Conservation (phyloP, 1,140 invertebrate species). For the Brachionus asplanchnoidis region DNA sequence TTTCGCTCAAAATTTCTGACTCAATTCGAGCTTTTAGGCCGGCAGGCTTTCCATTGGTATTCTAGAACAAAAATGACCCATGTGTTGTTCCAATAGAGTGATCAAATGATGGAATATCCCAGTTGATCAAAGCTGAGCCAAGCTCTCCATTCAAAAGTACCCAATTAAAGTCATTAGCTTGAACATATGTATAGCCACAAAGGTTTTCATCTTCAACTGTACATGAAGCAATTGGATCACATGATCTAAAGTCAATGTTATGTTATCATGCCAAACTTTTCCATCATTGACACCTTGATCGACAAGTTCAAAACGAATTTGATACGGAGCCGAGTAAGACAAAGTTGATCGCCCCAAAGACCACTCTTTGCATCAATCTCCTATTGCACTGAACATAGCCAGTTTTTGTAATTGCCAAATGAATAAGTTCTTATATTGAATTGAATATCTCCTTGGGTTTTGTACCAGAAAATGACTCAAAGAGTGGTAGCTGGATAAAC, state of each 20-base stretch:
- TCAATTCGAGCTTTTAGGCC: conserved; percentile 22
- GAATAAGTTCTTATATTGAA: conserved; percentile 25
- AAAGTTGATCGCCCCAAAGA: neutral
- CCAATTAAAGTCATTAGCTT: conserved; percentile 37
- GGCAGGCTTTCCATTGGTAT: neutral
- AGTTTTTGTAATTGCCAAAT: conserved; percentile 5
- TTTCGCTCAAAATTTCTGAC: conserved; percentile 1
- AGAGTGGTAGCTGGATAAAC: neutral
- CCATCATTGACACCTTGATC: neutral
- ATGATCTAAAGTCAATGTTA: neutral
- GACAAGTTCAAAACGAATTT: conserved; percentile 35
- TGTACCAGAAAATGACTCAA: conserved; percentile 8
- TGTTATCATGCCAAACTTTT: conserved; percentile 10
- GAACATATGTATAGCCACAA: neutral
- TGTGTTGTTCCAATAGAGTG: neutral
- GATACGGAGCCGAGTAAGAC: neutral
- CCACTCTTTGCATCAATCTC: neutral
- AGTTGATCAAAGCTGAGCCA: neutral
- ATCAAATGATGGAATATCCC: conserved; percentile 45
- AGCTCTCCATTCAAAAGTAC: conserved; percentile 7
- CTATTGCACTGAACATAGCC: neutral
- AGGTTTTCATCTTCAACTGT: conserved; percentile 13
- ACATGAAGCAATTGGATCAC: conserved; percentile 18
- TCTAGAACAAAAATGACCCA: conserved; percentile 2
- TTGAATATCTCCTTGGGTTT: neutral